These are phyloP conservation scores for Sceliomorpha sp. DNA, from an alignment of 2,888 invertebrate species.

Conservation along the genomic window DNA sequence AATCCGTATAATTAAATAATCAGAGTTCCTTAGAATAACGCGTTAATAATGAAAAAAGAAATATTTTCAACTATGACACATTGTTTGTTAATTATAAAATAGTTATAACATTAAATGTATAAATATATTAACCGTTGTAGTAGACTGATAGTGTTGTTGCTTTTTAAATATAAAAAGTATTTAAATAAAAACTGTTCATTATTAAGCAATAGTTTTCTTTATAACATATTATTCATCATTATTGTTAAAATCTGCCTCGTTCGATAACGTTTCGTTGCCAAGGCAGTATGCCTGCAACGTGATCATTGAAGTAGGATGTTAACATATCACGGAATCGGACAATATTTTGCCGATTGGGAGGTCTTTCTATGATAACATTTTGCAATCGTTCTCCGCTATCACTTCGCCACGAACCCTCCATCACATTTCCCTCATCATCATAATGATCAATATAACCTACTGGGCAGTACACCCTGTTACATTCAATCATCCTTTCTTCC, in stretches of 20 bases:
- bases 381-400: constrained; percentile 1
- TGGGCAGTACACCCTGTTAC: no score
- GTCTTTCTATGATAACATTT: not conserved
- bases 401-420: constrained; percentile 7
- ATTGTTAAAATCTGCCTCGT: constrained; percentile 10
- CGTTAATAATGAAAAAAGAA: no score
- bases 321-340: not conserved
- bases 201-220: not conserved
- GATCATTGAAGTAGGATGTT: constrained; percentile 7
- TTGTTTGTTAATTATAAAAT: not conserved
- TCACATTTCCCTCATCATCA: no score
- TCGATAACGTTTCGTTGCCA: constrained; percentile 8
- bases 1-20: no score
- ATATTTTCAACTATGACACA: no score
- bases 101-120: not conserved
- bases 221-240: not conserved
- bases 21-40: no score
- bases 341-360: not conserved
- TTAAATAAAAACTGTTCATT: constrained; percentile 1
- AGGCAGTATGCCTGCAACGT: constrained; percentile 2
- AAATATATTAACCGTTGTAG: constrained; percentile 1
- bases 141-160: not conserved
- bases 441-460: no score
- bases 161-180: constrained; percentile 4
- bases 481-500: not conserved